phyloP scores from a whole-genome alignment of 2,113 vertebrate species.

The Crotalus horridus region DNA sequence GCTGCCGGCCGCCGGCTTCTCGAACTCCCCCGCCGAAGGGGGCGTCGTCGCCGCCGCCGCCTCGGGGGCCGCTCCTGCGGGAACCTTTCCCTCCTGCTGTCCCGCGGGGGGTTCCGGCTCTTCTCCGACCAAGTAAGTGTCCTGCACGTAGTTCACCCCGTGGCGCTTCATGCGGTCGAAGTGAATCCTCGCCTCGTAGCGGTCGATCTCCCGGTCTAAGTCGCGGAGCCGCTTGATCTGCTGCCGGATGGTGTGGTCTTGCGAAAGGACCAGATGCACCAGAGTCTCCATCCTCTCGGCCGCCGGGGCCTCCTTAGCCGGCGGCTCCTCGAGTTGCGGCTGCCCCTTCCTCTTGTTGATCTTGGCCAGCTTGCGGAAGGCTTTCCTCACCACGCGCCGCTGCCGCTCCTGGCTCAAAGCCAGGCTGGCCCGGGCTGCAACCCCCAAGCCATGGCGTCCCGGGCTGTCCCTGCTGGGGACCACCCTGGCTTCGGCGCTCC shows the following conservation, averaged over 20 bases:
- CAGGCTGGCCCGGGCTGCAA: constrained; percentile 59
- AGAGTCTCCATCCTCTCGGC: constrained; percentile 88
- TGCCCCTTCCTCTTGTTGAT: constrained; percentile 80
- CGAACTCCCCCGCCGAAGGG: background rate
- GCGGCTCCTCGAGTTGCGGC: constrained; percentile 30
- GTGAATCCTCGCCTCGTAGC: constrained; percentile 83
- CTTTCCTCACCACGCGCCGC: constrained; percentile 86
- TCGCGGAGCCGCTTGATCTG: constrained; percentile 87
- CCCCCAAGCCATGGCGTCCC: constrained; percentile 55
- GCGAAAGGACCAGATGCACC: constrained; percentile 90
- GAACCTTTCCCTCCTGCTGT: background rate
- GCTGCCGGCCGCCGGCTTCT: constrained; percentile 2
- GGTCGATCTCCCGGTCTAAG: constrained; percentile 87
- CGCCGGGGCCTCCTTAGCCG: constrained; percentile 61
- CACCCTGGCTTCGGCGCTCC: constrained; percentile 90
- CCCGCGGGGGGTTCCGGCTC: constrained; percentile 35
- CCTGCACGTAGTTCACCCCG: constrained; percentile 91
- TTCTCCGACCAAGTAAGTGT: constrained; percentile 83
- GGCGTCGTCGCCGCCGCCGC: background rate
- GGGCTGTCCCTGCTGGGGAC: constrained; percentile 83
- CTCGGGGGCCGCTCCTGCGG: background rate
- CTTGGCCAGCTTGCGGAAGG: constrained; percentile 92
- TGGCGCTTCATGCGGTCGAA: constrained; percentile 83
- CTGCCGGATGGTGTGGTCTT: constrained; percentile 91
- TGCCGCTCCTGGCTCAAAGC: constrained; percentile 82